These are phyloP conservation scores for Carapus acus DNA, from an alignment of 2,797 vertebrate species.

Conservation along the genomic window DNA sequence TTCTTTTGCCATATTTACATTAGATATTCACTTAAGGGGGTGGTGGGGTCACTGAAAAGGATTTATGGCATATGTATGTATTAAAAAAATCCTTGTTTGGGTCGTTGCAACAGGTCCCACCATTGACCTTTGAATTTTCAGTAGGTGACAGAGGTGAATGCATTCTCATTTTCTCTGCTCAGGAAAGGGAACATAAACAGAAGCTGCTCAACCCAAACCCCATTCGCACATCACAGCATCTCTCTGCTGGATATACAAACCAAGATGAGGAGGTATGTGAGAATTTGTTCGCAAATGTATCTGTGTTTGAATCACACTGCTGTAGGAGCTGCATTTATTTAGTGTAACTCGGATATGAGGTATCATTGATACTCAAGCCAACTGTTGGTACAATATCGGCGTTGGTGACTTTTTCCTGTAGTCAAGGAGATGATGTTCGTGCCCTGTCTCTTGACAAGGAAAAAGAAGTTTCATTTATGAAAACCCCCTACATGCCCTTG, in stretches of 20 bases:
- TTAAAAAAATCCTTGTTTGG: too few relatives aligned
- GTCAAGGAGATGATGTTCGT: too few relatives aligned
- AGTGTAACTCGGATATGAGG: too few relatives aligned
- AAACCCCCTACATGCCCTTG: neutral
- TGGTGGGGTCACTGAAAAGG: too few relatives aligned
- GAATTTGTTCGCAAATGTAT: constrained; percentile 11
- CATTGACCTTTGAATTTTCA: too few relatives aligned
- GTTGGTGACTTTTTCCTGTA: too few relatives aligned
- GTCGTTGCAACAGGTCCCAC: neutral
- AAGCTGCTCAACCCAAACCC: constrained; percentile 76
- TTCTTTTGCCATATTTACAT: neutral
- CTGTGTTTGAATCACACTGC: neutral
- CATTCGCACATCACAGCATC: constrained; percentile 73
- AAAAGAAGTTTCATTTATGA: neutral
- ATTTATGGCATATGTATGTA: too few relatives aligned
- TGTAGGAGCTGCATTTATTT: neutral
- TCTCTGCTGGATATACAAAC: constrained; percentile 70
- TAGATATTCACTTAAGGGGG: too few relatives aligned
- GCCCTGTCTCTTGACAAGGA: neutral
- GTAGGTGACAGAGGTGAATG: neutral
- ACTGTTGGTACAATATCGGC: too few relatives aligned
- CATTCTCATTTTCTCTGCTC: constrained; percentile 11
- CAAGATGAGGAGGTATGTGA: constrained; percentile 75
- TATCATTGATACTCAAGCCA: too few relatives aligned
- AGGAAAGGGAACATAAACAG: constrained; percentile 84